Percentiles rank a stretch among this genome's conserved stretches.
These are phyloP conservation scores for Myanophis thanlyinensis DNA, from an alignment of 2,113 vertebrate genomes.

Conservation along the genomic window DNA sequence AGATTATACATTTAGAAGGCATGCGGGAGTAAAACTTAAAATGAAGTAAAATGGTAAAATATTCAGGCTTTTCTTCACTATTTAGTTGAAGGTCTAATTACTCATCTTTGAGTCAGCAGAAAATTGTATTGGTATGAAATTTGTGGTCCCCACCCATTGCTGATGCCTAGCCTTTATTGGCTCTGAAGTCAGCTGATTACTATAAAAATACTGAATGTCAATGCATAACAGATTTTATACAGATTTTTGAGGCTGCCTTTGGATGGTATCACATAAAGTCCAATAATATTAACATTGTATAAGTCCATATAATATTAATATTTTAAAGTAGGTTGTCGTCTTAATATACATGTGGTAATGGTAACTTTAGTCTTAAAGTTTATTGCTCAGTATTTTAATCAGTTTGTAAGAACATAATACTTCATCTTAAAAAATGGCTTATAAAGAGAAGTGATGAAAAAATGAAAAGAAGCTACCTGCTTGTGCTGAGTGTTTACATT, in stretches of 20 bases:
- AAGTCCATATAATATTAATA: background rate
- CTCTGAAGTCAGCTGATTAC: background rate
- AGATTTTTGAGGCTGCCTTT: background rate
- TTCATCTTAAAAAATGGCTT: background rate
- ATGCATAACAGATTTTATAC: background rate
- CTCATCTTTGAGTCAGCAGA: background rate
- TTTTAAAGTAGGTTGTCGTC: background rate
- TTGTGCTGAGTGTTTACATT: background rate
- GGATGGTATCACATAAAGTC: background rate
- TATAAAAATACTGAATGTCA: background rate
- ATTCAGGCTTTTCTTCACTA: background rate
- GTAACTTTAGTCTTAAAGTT: background rate
- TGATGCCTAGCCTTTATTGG: background rate
- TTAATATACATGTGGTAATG: background rate
- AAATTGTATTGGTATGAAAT: background rate
- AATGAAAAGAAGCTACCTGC: background rate
- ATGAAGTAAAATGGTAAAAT: background rate
- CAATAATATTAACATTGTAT: background rate
- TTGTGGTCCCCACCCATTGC: background rate
- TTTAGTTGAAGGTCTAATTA: background rate
- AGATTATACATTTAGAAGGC: background rate
- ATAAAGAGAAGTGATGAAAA: background rate
- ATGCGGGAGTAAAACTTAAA: background rate
- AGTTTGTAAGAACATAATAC: background rate
- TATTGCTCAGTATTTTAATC: background rate